Evolutionary conservation across 2,888 invertebrate genomes (phyloP).

Genomic region (Ormyrus nitidulus): DNA sequence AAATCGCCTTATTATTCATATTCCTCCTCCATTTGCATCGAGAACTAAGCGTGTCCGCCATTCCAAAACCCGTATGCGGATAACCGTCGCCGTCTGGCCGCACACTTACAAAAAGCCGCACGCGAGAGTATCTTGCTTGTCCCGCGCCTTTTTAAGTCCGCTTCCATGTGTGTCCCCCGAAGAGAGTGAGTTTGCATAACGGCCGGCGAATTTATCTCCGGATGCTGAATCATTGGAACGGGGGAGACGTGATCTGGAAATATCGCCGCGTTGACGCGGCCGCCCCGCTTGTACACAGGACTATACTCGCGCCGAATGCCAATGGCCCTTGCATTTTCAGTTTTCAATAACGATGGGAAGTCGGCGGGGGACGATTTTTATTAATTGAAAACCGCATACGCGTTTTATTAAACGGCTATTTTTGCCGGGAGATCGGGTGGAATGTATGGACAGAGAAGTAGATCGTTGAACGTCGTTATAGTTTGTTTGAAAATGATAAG

Average conservation of each 20-base stretch:
- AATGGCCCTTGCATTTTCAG: too few relatives aligned
- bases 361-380: too few relatives aligned
- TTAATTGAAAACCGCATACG: too few relatives aligned
- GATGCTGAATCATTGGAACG: constrained; percentile 50
- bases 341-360: too few relatives aligned
- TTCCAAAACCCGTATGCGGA: background rate
- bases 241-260: constrained; percentile 48
- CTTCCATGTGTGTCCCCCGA: too few relatives aligned
- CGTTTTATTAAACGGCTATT: too few relatives aligned
- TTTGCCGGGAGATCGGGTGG: too few relatives aligned
- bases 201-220: constrained; percentile 45
- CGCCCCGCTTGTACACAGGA: background rate
- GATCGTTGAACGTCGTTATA: too few relatives aligned
- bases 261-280: constrained; percentile 2
- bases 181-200: too few relatives aligned
- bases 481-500: too few relatives aligned
- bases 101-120: constrained; percentile 5
- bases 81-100: background rate
- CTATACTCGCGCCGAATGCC: background rate
- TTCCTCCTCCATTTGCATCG: background rate
- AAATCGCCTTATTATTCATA: too few relatives aligned
- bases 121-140: constrained; percentile 8
- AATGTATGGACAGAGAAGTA: too few relatives aligned
- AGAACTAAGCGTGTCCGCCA: background rate
- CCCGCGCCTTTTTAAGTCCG: background rate